A percentile compares a stretch with the other conserved stretches of the same genome.
phyloP scores from a whole-genome alignment of 2,888 invertebrate genomes.

The Xylota segnis region DNA sequence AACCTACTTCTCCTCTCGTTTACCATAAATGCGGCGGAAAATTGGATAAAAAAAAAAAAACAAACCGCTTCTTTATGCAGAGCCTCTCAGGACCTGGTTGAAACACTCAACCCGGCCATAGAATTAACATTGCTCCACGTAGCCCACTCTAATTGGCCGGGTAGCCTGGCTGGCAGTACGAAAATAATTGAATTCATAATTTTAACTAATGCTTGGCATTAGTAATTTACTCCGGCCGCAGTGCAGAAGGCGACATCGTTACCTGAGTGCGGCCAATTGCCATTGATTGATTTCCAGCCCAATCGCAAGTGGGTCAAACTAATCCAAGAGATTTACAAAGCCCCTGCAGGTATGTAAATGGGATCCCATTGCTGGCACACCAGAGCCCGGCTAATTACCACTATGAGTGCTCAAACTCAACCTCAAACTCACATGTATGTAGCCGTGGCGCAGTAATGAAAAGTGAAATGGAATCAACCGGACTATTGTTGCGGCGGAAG shows the following conservation, averaged over 20 bases:
- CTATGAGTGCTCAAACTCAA: conserved; percentile 3
- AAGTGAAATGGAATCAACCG: conserved; percentile 60
- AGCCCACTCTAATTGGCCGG: conserved; percentile 64
- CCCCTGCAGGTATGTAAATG: conserved; percentile 48
- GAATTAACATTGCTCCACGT: conserved; percentile 72
- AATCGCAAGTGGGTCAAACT: conserved; percentile 68
- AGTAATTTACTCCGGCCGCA: conserved; percentile 62
- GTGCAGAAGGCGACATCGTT: conserved; percentile 61
- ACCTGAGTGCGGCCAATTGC: conserved; percentile 65
- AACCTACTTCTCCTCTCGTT: conserved; percentile 49
- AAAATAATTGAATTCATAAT: conserved; percentile 76
- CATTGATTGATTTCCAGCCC: conserved; percentile 65
- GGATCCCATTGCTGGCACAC: conserved; percentile 30
- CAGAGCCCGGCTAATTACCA: conserved; percentile 21
- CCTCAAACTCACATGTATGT: background rate
- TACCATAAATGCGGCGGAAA: conserved; percentile 68
- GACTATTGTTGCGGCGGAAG: conserved; percentile 13
- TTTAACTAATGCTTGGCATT: conserved; percentile 70
- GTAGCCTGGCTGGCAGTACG: background rate
- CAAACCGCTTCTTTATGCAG: conserved; percentile 17
- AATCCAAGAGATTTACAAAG: conserved; percentile 52
- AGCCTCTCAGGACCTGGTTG: conserved; percentile 58
- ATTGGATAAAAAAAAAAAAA: conserved; percentile 60
- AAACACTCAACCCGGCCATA: conserved; percentile 39
- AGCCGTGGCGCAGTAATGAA: conserved; percentile 13